Percentiles rank a stretch among this genome's conserved stretches.
Conservation (phyloP, 2,113 vertebrate genomes). For the Misgurnus mizolepis region DNA sequence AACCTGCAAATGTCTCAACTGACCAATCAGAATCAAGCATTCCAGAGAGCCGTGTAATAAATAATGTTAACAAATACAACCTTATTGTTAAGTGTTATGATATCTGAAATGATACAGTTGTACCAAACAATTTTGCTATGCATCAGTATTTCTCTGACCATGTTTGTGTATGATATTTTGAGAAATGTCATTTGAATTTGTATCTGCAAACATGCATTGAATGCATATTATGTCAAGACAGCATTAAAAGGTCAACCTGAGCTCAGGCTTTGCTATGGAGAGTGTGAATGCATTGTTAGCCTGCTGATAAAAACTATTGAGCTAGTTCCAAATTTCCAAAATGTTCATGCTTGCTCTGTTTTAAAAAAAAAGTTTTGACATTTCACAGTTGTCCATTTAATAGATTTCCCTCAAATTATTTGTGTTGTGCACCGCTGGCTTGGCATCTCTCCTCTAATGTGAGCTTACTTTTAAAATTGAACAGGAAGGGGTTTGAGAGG, state of each 20-base stretch:
- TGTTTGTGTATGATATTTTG: no score
- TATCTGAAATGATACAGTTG: no score
- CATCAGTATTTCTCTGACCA: no score
- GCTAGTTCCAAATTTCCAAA: not conserved
- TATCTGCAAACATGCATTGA: not conserved
- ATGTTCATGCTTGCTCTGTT: not conserved
- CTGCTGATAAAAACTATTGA: not conserved
- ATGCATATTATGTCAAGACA: not conserved
- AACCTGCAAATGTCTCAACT: no score
- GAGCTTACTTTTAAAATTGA: not conserved
- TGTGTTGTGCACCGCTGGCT: not conserved
- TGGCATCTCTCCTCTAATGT: not conserved
- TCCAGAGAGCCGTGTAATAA: no score
- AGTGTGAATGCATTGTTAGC: not conserved
- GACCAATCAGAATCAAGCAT: no score
- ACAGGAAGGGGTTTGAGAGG: not conserved
- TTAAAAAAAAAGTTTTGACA: no score
- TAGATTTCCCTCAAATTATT: slow-evolving; percentile 28
- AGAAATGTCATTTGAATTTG: no score
- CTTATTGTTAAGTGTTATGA: no score
- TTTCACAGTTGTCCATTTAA: slow-evolving; percentile 48
- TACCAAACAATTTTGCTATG: no score
- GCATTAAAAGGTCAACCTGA: slow-evolving; percentile 4
- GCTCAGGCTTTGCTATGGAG: not conserved
- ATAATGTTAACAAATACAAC: no score